Evolutionary conservation across 1,140 invertebrate genomes (phyloP).

Genomic region (Orchestia grillus): DNA sequence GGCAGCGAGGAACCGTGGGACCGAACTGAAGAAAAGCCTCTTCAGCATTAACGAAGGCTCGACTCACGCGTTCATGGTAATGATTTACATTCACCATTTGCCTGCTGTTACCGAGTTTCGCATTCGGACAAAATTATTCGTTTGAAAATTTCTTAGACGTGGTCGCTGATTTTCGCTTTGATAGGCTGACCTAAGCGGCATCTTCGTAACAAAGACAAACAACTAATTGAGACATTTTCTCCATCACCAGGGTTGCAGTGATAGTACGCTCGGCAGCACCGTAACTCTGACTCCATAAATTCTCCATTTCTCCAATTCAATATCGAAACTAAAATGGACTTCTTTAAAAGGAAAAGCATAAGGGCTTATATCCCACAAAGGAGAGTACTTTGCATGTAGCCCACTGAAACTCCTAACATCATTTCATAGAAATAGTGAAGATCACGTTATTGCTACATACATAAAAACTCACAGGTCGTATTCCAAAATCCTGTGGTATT

Average conservation of each 20-base stretch:
- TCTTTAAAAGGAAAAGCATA: no score
- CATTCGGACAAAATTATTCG: neutral
- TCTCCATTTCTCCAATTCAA: neutral
- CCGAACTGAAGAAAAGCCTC: neutral
- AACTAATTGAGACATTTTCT: neutral
- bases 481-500: no score
- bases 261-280: neutral
- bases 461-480: no score
- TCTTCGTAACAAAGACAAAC: neutral
- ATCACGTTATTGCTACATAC: no score
- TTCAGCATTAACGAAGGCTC: neutral
- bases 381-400: no score
- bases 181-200: neutral
- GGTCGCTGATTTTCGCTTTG: neutral
- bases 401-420: no score
- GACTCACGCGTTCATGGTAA: neutral
- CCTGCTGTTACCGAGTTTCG: neutral
- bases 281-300: neutral
- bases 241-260: neutral
- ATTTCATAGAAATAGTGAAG: no score
- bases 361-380: no score
- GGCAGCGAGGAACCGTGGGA: neutral
- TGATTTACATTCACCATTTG: neutral
- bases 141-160: neutral
- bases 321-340: neutral